Evolutionary conservation across 1,140 invertebrate species (phyloP), one percentile per base, ranked within the genome.

Genomic region (Microplitis demolitor): DNA sequence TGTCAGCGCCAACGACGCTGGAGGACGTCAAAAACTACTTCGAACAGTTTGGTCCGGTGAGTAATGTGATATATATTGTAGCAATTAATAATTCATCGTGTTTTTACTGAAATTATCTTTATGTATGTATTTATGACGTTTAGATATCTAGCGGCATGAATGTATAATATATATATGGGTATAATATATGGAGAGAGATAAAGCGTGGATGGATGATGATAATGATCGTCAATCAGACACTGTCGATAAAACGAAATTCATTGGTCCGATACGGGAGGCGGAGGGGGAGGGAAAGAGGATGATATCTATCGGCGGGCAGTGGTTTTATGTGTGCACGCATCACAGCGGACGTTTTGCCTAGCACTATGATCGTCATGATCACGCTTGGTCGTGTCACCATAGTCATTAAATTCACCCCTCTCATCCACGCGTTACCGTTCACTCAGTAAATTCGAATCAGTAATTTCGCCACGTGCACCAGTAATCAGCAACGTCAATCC

Each of bases 11-110:
- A 82, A 99, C 98, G 84, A 99, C 97, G 83, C 92, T 99, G 84
- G 98, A 99, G 89, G 98, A 99, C 89, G 97, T 99, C 85, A 99
- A 99, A 92, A 97, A 96, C 88, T 99, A 99, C 90, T 99, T 99
- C 90, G 96, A 98, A 90, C 96, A 99, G 89, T 99, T 98, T 88
- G 98, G 98, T 89, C 96, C 96, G 93, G 97, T 99, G 89, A 97
- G 96, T 95, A 13, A 34, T 50, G 37, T 33, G 50, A 63, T 33
- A 13, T 16, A 33, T 37, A 31, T 68, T 24, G 34, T 24, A 24
- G 24, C 24, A 24, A 24, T 24, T 24, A 24, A 24, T 24, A 24
- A 24, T 24, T 24, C 24, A 24, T 24, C 24, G 0, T 24, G 24
- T 24, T 24, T 24, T 24, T 24, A 24, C 24, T 24, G 24, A 24